Conservation (phyloP, 2,888 invertebrate genomes). For the Agrochola macilenta region DNA sequence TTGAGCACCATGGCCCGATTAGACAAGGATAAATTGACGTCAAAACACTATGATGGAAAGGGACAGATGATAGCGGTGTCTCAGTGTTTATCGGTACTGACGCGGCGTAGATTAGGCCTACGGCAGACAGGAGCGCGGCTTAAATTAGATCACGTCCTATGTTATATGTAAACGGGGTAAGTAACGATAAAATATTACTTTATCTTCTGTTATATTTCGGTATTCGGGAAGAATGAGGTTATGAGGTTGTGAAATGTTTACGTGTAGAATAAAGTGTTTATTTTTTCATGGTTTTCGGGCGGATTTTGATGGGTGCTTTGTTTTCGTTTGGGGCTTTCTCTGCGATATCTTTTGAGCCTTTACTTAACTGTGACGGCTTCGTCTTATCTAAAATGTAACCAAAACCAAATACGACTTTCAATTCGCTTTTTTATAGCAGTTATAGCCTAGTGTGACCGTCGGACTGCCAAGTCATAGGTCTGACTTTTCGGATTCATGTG, state of each 20-base stretch:
- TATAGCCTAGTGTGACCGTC: no score
- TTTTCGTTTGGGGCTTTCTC: conserved; percentile 1
- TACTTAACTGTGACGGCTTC: not conserved
- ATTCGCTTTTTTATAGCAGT: not conserved
- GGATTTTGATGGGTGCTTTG: conserved; percentile 20
- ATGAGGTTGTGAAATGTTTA: conserved; percentile 57
- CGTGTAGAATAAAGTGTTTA: conserved; percentile 54
- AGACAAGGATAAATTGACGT: conserved; percentile 77
- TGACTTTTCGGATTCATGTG: no score
- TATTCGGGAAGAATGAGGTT: conserved; percentile 50
- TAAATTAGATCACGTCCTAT: conserved; percentile 66
- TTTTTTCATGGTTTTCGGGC: conserved; percentile 33
- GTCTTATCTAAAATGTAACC: not conserved
- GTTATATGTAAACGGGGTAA: conserved; percentile 63
- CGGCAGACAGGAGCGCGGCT: conserved; percentile 63
- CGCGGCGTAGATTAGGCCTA: conserved; percentile 70
- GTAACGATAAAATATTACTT: conserved; percentile 70
- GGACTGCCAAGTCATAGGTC: no score
- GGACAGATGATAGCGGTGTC: conserved; percentile 69
- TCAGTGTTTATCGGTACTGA: conserved; percentile 71
- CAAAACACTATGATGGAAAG: conserved; percentile 72
- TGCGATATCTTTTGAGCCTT: not conserved
- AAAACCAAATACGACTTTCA: not conserved
- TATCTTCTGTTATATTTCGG: conserved; percentile 61
- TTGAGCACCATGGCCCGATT: conserved; percentile 54